phyloP scores from a whole-genome alignment of 2,113 vertebrate genomes.

The Sceloporus undulatus region DNA sequence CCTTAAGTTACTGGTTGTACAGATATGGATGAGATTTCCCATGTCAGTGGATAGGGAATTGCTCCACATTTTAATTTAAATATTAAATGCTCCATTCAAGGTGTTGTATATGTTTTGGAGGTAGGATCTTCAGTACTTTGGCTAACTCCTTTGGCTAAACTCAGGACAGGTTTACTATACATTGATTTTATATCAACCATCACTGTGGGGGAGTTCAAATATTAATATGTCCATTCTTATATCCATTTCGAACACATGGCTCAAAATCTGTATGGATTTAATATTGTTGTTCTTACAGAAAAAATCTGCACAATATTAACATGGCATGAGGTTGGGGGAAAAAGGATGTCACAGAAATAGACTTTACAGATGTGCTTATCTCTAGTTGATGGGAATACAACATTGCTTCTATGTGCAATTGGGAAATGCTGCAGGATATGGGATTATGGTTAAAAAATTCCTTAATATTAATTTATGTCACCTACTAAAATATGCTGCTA shows the following conservation, averaged over 20 bases:
- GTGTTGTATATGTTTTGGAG: too few relatives aligned
- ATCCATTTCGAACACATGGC: background rate
- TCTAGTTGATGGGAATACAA: too few relatives aligned
- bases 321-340: background rate
- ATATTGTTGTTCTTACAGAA: background rate
- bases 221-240: too few relatives aligned
- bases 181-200: too few relatives aligned
- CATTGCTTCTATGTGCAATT: background rate
- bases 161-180: too few relatives aligned
- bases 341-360: background rate
- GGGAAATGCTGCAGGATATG: background rate
- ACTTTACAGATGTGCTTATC: background rate
- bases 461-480: slow-evolving; percentile 22
- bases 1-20: too few relatives aligned
- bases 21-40: too few relatives aligned
- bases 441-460: slow-evolving; percentile 50
- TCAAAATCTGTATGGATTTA: background rate
- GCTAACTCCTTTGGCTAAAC: too few relatives aligned
- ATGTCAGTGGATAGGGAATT: too few relatives aligned
- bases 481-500: slow-evolving; percentile 40
- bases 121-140: too few relatives aligned
- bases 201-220: background rate
- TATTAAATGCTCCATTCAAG: too few relatives aligned
- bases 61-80: too few relatives aligned
- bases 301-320: background rate